Conservation (phyloP, 2,113 vertebrate genomes). For the Macroglossus sobrinus region DNA sequence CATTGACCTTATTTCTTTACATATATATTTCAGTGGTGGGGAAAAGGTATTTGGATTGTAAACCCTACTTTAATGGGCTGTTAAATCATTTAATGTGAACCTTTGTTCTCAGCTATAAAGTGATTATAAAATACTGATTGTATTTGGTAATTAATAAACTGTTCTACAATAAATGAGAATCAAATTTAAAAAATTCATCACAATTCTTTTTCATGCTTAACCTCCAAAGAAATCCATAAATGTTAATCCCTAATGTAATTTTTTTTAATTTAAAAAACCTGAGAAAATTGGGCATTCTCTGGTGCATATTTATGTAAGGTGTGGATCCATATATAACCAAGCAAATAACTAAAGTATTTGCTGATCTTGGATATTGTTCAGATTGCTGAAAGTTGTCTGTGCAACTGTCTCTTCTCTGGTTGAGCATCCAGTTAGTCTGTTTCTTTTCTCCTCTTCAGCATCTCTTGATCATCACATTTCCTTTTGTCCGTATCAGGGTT, state of each 20-base stretch:
- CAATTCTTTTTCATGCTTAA: not conserved
- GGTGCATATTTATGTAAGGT: not conserved
- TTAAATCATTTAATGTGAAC: not conserved
- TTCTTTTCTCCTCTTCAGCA: not conserved
- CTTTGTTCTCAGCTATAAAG: not conserved
- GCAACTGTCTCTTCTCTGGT: not conserved
- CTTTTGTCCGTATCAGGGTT: not conserved
- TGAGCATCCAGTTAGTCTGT: not conserved
- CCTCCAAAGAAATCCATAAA: not conserved
- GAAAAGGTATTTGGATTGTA: not conserved
- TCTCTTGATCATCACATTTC: not conserved
- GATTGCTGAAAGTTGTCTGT: not conserved
- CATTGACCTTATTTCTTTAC: not conserved
- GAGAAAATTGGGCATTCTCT: not conserved
- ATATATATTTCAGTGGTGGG: not conserved
- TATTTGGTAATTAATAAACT: slow-evolving; percentile 12
- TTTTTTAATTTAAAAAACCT: not conserved
- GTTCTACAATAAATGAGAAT: not conserved
- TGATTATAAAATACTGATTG: not conserved
- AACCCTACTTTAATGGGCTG: not conserved
- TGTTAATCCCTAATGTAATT: not conserved
- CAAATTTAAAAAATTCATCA: not conserved
- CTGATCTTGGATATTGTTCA: not conserved
- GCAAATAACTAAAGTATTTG: not conserved
- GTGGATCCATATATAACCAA: not conserved